Base-by-base conservation (phyloP, 2,888 invertebrate species). In the Synanthedon andrenaeformis region DNA sequence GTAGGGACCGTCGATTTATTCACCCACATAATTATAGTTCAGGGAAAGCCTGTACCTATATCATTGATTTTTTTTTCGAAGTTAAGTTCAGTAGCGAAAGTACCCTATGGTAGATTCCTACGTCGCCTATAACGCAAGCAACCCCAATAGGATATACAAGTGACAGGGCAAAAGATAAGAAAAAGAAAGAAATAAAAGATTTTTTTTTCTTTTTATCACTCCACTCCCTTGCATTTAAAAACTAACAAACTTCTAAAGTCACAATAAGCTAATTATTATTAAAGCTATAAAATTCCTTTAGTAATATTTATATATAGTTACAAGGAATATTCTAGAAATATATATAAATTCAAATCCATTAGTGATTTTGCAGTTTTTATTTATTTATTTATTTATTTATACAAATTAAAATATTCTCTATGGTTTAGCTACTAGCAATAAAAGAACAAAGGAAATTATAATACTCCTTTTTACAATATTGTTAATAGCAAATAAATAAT, bases 331-430 rank as follows among this genome's bases (percentile, higher is more conserved):
- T 67, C 56, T 63, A 67, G 66, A 62, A 57, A 70, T 74, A 65
- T 65, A 69, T 70, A 69, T 62, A 69, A 60, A 65, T 75, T 85
- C 85, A 86, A 86, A 86, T 86, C 85, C 85, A 58, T 85, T 78
- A 83, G 85, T 85, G 85, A 72, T 64, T 72, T 80, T 85, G 84
- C 84, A 85, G 84, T 82, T 74, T 52, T 17, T n/a, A n/a, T n/a
- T n/a, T n/a, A n/a, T 51, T 52, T 70, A 62, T 65, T 71, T 70
- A 59, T 63, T 64, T 70, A 65, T 65, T 63, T 72, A 65, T 61
- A 67, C 62, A 66, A 66, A 62, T 41, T 61, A 45, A 60, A 64
- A 65, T 13, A 23, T 51, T 23, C 13, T 14, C 70, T 77, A 76
- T 74, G 62, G 62, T 59, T 64, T 65, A 55, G 66, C 76, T 78